Conservation (phyloP, 2,888 invertebrate genomes). For the Mesodorylaimus sp. region DNA sequence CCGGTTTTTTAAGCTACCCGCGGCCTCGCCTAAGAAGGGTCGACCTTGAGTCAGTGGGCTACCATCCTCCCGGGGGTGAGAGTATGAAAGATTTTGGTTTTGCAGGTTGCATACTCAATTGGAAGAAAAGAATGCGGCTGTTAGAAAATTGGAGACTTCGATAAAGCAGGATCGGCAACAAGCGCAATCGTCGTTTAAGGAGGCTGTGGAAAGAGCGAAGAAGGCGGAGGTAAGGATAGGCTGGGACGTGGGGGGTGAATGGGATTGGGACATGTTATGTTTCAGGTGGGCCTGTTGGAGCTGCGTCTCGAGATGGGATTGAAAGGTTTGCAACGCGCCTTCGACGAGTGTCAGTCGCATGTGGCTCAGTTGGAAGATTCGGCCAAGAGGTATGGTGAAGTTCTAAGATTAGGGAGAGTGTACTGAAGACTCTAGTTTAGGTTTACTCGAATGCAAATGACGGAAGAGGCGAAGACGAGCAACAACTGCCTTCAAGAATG, state of each 20-base stretch:
- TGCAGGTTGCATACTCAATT: constrained; percentile 14
- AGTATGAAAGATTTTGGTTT: background rate
- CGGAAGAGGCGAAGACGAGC: constrained; percentile 9
- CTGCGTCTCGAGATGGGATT: constrained; percentile 19
- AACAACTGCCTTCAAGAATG: constrained; percentile 12
- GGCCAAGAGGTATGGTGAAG: constrained; percentile 1
- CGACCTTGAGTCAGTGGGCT: too few relatives aligned
- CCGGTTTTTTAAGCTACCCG: too few relatives aligned
- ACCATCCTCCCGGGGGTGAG: too few relatives aligned
- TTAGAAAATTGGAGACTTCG: constrained; percentile 16
- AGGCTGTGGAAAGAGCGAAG: constrained; percentile 19
- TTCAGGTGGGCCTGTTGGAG: constrained; percentile 16
- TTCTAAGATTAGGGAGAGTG: background rate
- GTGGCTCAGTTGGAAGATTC: constrained; percentile 13
- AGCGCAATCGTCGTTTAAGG: constrained; percentile 7
- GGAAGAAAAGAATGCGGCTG: constrained; percentile 16
- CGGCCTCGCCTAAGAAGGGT: too few relatives aligned
- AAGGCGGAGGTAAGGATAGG: constrained; percentile 16
- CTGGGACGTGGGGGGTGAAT: background rate
- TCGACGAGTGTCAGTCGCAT: constrained; percentile 17
- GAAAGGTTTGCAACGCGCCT: constrained; percentile 19
- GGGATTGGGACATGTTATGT: background rate
- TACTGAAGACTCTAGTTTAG: background rate
- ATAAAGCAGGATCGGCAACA: constrained; percentile 13
- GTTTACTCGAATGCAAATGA: background rate